Base-by-base conservation (phyloP, 2,113 vertebrate species). In the Dromaius novaehollandiae region DNA sequence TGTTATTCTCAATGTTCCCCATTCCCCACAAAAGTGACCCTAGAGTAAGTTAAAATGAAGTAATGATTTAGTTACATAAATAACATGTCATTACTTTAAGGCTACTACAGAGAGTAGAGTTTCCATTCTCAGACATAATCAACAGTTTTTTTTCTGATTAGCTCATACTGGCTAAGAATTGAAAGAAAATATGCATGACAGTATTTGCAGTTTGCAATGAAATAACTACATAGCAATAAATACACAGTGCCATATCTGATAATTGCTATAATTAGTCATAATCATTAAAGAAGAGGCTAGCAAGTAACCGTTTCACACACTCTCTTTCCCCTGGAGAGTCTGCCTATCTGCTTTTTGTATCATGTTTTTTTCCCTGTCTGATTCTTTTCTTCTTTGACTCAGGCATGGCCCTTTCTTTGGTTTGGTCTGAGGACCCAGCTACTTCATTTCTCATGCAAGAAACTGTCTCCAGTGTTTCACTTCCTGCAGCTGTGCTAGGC, bases 201-300 rank as follows among this genome's bases (percentile, higher is more conserved):
- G 24, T 32, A 55, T 22, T 64, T 55, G 12, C 0, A 0, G 6
- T 86, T 65, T 14, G 38, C 2, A 1, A 9, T 40, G 14, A 63
- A 73, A 44, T n/a, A 73, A n/a, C 19, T 56, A 3, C 11, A 61
- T 38, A 38, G 38, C 38, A 38, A 38, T 38, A 38, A 38, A 38
- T 38, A 38, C 38, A 38, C 38, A 38, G 38, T 38, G 38, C 38
- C 38, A 38, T 38, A 38, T 38, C 38, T 38, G 38, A 38, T 38
- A 38, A 64, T 70, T 74, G 38, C 21, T 20, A 26, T 82, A 91
- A 79, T 69, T 82, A 75, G 25, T 82, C 17, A 38, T 42, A 60
- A 82, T 6, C 2, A 28, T 55, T 88, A 88, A 90, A 19, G 11
- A 87, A 18, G 20, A 13, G 2, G 12, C 42, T 79, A 74, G 44